Evolutionary conservation across 2,113 vertebrate species (phyloP), one percentile per base, ranked within the genome.

Genomic region (Chionodraco myersi): DNA sequence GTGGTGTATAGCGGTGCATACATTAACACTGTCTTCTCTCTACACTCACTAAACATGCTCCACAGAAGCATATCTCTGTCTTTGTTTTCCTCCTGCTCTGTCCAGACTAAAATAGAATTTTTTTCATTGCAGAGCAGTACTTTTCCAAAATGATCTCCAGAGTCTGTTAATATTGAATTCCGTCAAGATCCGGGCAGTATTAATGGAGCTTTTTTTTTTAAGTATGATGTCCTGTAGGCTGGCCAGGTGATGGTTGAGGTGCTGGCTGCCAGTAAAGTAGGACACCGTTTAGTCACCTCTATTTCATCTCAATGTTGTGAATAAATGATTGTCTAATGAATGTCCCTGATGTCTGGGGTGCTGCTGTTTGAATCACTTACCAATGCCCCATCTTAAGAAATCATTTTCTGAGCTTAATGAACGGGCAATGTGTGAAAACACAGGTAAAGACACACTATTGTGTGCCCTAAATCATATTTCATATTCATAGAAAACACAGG

Each of bases 391-490:
- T 82, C 15, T 64, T 59, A 49, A 63, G 41, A 51, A 80, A 16
- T 81, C 54, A 62, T 73, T 77, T 44, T 58, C 23, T 2, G 14
- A n/a, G 64, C 63, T 63, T 45, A 79, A 79, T 76, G 74, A 81
- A 59, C 34, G 34, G 2, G 13, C 26, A 62, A 10, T 57, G 36
- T 36, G 52, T 77, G 53, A 51, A 60, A 59, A 13, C 59, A 52
- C 51, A 71, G 36, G 18, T 11, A 44, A 45, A 68, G 44, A 2
- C 34, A 16, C 6, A 60, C 6, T 41, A 41, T 41, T n/a, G 36
- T 49, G 16, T 41, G 15, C 66, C 15, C 34, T 67, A 62, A 45
- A 54, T 30, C 5, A 51, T 44, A 51, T 53, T 64, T 64, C 10
- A 16, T 54, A 44, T 63, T 57, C 57, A 61, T 13, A 45, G 8